Percentiles rank a stretch among this genome's conserved stretches.
Evolutionary conservation across 2,797 vertebrate species (phyloP).

Genomic region (Scolopax rusticola): DNA sequence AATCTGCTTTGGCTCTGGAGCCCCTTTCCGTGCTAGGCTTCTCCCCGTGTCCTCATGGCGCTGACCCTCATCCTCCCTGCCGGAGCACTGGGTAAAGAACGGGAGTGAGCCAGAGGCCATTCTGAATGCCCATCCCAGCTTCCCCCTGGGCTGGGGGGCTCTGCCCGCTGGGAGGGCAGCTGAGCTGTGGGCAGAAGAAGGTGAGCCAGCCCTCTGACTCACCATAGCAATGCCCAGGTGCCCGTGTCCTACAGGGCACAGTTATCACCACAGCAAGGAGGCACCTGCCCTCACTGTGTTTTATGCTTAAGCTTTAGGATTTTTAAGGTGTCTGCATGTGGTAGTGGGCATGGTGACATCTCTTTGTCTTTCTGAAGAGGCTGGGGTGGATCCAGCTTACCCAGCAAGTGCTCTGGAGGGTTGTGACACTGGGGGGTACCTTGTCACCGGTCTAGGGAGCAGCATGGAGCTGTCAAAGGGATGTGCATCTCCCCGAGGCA

Average conservation of each 20-base stretch:
- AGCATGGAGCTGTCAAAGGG: background rate
- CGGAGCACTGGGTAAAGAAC: fast-evolving
- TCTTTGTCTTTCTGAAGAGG: background rate
- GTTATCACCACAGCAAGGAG: background rate
- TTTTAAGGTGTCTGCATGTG: background rate
- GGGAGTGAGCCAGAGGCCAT: fast-evolving
- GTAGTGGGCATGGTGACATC: background rate
- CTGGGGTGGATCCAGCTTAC: background rate
- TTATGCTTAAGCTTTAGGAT: background rate
- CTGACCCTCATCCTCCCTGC: background rate
- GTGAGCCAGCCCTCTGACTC: background rate
- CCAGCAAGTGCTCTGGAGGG: fast-evolving
- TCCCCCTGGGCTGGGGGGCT: background rate
- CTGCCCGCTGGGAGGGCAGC: fast-evolving
- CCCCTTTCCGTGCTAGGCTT: background rate
- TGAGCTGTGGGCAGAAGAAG: background rate
- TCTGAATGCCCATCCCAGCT: fast-evolving
- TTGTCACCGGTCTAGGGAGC: background rate
- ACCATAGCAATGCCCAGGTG: fast-evolving
- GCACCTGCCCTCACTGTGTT: fast-evolving
- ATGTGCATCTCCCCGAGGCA: background rate
- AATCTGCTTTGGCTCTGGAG: constrained; percentile 17
- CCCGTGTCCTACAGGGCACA: background rate
- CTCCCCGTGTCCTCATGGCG: background rate
- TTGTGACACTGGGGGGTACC: background rate